A percentile compares a stretch with the other conserved stretches of the same genome.
phyloP scores from a whole-genome alignment of 2,888 invertebrate genomes.

The Ophion costatus region DNA sequence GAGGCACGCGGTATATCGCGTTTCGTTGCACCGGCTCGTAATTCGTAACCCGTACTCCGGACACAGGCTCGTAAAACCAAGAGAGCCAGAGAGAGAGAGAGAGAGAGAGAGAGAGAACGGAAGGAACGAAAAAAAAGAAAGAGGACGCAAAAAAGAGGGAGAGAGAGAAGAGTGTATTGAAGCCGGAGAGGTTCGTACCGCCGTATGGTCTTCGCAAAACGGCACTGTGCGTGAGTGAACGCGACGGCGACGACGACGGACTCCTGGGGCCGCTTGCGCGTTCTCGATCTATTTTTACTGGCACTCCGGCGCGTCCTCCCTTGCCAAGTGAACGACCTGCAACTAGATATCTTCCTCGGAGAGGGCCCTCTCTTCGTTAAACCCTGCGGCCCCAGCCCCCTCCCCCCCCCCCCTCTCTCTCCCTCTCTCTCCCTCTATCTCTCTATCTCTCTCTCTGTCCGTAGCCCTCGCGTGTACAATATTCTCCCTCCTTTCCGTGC shows the following conservation, averaged over 20 bases:
- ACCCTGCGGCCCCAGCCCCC: conserved; percentile 43
- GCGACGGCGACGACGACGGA: conserved; percentile 56
- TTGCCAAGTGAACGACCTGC: conserved; percentile 83
- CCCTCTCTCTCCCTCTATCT: conserved; percentile 37
- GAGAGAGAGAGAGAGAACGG: neutral
- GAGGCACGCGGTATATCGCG: neutral
- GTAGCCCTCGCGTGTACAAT: conserved; percentile 26
- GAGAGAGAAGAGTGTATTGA: conserved; percentile 58
- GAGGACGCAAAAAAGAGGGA: conserved; percentile 14
- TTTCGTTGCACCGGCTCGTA: neutral
- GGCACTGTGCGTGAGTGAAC: conserved; percentile 74
- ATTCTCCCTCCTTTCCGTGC: neutral
- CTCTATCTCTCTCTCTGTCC: conserved; percentile 32
- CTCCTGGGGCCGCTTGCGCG: conserved; percentile 72
- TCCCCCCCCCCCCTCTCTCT: conserved; percentile 52
- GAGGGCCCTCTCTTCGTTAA: conserved; percentile 60
- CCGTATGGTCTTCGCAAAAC: conserved; percentile 67
- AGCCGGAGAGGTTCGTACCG: conserved; percentile 67
- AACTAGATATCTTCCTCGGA: conserved; percentile 80
- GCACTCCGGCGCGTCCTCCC: conserved; percentile 77
- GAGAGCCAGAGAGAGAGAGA: neutral
- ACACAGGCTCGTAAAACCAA: neutral
- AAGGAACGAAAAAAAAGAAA: conserved; percentile 39
- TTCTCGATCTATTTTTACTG: conserved; percentile 81
- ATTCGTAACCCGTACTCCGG: no score